Base-by-base conservation (phyloP, 2,113 vertebrate genomes). In the Cyanoliseus patagonus region DNA sequence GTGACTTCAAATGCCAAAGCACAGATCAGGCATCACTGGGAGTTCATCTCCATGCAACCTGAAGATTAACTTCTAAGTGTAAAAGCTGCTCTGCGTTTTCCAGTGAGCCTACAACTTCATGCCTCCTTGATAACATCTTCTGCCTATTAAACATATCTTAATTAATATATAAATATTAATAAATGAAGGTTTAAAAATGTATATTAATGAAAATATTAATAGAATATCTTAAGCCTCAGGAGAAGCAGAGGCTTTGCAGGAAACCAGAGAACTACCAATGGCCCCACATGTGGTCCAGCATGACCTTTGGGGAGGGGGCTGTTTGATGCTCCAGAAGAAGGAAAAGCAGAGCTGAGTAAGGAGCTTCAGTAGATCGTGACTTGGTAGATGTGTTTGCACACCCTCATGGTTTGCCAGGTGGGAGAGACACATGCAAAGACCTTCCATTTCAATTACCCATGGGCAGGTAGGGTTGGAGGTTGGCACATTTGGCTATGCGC, bases 11-110 rank as follows among this genome's bases (percentile, higher is more conserved):
- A 61, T 11, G 37, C 66, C 86, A 63, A 53, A 74, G 78, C 77
- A 37, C 31, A 19, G 63, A 57, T 37, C 74, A 52, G 70, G 51
- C 10, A 0, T 30, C 7, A 1, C 4, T 17, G n/a, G 52, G 69
- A 91, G 75, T 35, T 41, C 33, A 62, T 83, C 72, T 79, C 85
- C 75, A 53, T 11, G 81, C 24, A 57, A 55, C 47, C 49, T 31
- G 64, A 51, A 85, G 94, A 96, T 95, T 89, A 87, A 89, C 66
- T 82, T 94, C 63, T 23, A 76, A 80, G 85, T 7, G 59, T 37
- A 87, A 86, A 82, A 96, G 91, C 85, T 67, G 81, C 89, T 90
- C 89, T 66, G 87, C 5, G 4, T n/a, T 85, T 80, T 77, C 81
- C 69, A 17, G 41, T 18, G 78, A 68, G 70, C 42, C 91, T 89